Conservation (phyloP, 2,113 vertebrate species). For the Greenwoodochromis staneri region DNA sequence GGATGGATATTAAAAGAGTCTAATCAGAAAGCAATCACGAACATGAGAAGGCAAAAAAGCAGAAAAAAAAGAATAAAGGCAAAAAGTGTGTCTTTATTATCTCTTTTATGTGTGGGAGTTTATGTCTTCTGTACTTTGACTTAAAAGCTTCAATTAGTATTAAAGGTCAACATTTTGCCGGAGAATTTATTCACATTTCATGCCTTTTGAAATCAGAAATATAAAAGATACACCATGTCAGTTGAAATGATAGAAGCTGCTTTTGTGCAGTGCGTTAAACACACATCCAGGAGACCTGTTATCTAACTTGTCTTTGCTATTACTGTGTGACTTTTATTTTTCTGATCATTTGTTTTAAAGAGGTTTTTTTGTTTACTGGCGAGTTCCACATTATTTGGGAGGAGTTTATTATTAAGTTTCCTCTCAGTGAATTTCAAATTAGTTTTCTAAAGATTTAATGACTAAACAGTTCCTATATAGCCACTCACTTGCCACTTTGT, state of each 20-base stretch:
- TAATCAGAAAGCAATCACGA: conserved; percentile 47
- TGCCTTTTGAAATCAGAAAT: conserved; percentile 5
- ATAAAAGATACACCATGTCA: not conserved
- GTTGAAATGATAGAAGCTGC: conserved; percentile 5
- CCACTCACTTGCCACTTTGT: not conserved
- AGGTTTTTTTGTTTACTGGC: not conserved
- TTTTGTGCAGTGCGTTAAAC: not conserved
- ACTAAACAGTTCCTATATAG: not conserved
- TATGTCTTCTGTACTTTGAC: conserved; percentile 1
- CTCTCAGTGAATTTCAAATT: not conserved
- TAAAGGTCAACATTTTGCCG: conserved; percentile 7
- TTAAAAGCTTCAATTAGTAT: not conserved
- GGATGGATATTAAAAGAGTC: conserved; percentile 53
- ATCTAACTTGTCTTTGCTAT: not conserved
- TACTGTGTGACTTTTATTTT: not conserved
- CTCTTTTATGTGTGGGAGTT: not conserved
- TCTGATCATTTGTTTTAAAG: not conserved
- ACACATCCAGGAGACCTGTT: not conserved
- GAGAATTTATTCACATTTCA: not conserved
- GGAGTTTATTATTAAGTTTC: not conserved
- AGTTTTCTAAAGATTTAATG: not conserved
- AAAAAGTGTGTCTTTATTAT: not conserved
- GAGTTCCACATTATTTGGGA: not conserved
- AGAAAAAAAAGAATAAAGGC: not conserved
- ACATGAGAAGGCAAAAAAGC: not conserved